Percentiles rank a stretch among this genome's conserved stretches.
phyloP scores from a whole-genome alignment of 2,797 vertebrate genomes.

The Chloroceryle inda region DNA sequence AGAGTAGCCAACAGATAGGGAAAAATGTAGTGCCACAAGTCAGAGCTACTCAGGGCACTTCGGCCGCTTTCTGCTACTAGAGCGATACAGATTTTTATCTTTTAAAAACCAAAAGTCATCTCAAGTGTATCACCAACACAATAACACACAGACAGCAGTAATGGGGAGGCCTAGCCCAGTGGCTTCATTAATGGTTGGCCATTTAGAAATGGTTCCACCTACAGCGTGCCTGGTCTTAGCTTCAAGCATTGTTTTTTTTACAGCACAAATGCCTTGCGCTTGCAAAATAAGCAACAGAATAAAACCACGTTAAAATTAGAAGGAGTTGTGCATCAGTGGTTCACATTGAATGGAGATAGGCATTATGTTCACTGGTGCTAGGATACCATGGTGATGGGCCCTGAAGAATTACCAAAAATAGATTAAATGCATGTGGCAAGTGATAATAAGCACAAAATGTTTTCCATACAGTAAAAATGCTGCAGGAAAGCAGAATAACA shows the following conservation, averaged over 20 bases:
- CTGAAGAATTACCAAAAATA: slow-evolving; percentile 74
- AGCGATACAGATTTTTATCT: not conserved
- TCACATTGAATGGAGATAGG: slow-evolving; percentile 58
- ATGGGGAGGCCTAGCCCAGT: not conserved
- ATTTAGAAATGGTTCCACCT: not conserved
- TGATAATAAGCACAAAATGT: slow-evolving; percentile 75
- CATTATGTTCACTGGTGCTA: slow-evolving; percentile 57
- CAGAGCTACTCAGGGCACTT: not conserved
- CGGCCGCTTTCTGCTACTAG: not conserved
- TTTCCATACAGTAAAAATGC: slow-evolving; percentile 71
- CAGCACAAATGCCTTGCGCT: not conserved
- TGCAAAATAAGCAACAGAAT: slow-evolving; percentile 20
- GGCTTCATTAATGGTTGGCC: not conserved
- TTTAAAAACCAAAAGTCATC: not conserved
- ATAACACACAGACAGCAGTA: not conserved
- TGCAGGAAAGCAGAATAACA: slow-evolving; percentile 47
- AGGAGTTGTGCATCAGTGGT: slow-evolving; percentile 24
- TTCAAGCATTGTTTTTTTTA: not conserved
- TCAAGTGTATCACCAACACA: not conserved
- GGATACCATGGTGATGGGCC: slow-evolving; percentile 75
- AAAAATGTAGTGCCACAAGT: not conserved
- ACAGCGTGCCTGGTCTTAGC: not conserved
- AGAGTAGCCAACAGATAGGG: fast-evolving
- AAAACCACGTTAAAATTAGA: slow-evolving; percentile 58
- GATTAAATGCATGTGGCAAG: slow-evolving; percentile 74